Percentiles rank a stretch among this genome's conserved stretches.
phyloP scores from a whole-genome alignment of 2,113 vertebrate species.

The Urocynchramus pylzowi region DNA sequence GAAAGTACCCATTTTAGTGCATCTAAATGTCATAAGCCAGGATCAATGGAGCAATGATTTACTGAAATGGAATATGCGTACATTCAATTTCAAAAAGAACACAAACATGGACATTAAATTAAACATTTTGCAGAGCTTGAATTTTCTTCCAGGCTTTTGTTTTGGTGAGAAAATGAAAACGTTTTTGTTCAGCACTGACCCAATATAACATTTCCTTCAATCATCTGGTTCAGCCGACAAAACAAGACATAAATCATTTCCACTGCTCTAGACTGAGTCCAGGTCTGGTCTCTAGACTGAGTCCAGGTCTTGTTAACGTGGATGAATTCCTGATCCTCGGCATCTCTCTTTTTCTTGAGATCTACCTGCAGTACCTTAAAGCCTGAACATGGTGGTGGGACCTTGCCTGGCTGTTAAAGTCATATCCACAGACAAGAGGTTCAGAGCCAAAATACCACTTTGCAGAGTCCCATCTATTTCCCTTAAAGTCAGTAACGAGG shows the following conservation, averaged over 20 bases:
- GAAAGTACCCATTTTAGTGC: neutral
- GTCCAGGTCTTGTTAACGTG: neutral
- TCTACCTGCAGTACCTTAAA: neutral
- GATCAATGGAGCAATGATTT: neutral
- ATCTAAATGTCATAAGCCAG: neutral
- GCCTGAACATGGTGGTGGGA: neutral
- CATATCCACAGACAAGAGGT: fast-evolving
- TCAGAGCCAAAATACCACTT: neutral
- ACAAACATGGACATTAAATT: neutral
- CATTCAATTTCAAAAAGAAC: conserved; percentile 6
- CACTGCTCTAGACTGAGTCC: neutral
- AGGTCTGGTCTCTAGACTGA: neutral
- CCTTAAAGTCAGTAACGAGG: neutral
- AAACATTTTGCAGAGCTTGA: neutral
- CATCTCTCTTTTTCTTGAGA: neutral
- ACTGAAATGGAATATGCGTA: neutral
- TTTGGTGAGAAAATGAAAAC: conserved; percentile 34
- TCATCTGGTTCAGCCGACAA: neutral
- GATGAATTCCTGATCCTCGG: neutral
- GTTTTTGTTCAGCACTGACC: conserved; percentile 2
- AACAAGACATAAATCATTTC: conserved; percentile 6
- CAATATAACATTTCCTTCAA: conserved; percentile 3
- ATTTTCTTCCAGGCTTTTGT: conserved; percentile 28
- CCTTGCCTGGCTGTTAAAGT: neutral
- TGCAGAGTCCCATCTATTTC: neutral